Evolutionary conservation across 2,113 vertebrate genomes (phyloP).

Genomic region (Aldabrachelys gigantea): DNA sequence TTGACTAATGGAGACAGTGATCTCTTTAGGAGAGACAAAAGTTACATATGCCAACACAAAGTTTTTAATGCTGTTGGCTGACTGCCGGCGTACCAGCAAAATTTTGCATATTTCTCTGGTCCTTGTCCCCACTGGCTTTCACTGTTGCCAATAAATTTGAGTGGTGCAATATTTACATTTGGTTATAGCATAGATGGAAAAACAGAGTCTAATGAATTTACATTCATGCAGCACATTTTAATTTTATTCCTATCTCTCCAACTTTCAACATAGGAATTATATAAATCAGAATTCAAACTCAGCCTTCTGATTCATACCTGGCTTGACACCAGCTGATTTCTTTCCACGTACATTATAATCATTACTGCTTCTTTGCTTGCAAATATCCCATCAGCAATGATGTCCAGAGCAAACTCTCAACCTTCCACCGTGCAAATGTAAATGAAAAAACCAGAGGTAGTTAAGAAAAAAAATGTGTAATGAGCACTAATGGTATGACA

Average conservation of each 20-base stretch:
- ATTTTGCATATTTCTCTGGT: slow-evolving; percentile 7
- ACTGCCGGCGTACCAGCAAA: slow-evolving; percentile 15
- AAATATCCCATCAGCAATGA: neutral
- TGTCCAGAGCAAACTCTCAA: neutral
- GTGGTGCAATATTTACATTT: neutral
- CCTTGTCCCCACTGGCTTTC: slow-evolving; percentile 13
- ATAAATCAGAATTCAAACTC: neutral
- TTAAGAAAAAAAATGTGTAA: neutral
- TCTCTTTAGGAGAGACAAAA: slow-evolving; percentile 35
- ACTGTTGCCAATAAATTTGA: neutral
- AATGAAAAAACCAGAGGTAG: neutral
- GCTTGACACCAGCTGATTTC: neutral
- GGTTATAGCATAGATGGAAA: neutral
- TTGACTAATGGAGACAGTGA: slow-evolving; percentile 48
- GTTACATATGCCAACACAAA: slow-evolving; percentile 11
- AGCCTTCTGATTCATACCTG: neutral
- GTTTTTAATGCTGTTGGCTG: slow-evolving; percentile 33
- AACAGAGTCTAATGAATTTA: neutral
- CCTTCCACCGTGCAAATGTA: neutral
- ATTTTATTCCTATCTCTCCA: neutral
- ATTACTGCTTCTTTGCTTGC: neutral
- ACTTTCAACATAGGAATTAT: neutral
- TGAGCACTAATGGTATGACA: neutral
- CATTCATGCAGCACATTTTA: neutral
- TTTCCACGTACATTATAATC: neutral